Base-by-base conservation (phyloP, 1,140 invertebrate genomes). In the Phortica variegata region DNA sequence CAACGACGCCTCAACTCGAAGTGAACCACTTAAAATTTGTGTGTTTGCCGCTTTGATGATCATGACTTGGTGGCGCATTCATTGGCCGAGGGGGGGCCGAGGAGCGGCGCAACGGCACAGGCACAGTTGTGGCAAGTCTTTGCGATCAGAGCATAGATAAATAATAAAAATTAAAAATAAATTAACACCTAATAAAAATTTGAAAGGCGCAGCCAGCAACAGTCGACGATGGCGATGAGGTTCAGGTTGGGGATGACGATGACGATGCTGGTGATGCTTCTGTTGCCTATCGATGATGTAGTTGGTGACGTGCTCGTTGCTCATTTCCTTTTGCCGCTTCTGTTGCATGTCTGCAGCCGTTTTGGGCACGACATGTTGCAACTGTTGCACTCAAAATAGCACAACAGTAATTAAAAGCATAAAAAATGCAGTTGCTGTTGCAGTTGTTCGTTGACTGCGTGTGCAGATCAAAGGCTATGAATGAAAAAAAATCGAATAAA, bases 91-190 rank as follows among this genome's bases (percentile, higher is more conserved):
- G n/a, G n/a, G n/a, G n/a, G n/a, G n/a, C n/a, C n/a, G n/a, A n/a
- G n/a, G 23, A 6, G 23, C 23, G 10, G 23, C 10, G 23, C 36
- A 17, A 3, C 18, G 36, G 16, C 36, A 49, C 31, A 15, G 33
- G 20, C 31, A 37, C 10, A 16, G 42, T 23, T 18, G 41, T 46
- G 32, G 47, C 16, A 46, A 33, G 45, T 34, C 49, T 31, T 52
- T 56, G 61, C 62, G 62, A 59, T 50, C 62, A 42, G 38, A 43
- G 59, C 62, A 37, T 47, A 63, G 63, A 66, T 66, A 63, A 66
- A 66, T 66, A 66, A 66, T 66, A 66, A 66, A 66, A 66, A 68
- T 66, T 66, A 66, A 68, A 66, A 66, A 66, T 66, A 66, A 66
- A 66, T 66, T 66, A 66, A 66, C 63, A 66, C 63, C 63, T 66